phyloP scores from a whole-genome alignment of 2,797 vertebrate species.

The Chaetodon trifasciatus region DNA sequence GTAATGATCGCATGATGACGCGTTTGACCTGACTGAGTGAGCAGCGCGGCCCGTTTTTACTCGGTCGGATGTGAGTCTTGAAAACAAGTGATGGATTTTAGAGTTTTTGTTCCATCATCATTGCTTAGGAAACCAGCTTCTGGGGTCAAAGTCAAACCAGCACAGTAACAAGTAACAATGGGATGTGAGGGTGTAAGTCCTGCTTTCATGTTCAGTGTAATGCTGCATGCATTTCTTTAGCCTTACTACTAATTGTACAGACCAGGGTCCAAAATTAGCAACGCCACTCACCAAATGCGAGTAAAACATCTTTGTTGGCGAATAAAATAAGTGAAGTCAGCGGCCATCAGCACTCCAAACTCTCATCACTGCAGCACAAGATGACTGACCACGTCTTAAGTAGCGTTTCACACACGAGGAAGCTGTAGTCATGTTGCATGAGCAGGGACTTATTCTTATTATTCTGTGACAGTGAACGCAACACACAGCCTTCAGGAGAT shows the following conservation, averaged over 20 bases:
- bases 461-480: no score
- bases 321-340: no score
- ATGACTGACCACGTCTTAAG: no score
- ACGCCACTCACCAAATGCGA: no score
- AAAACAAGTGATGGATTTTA: background rate
- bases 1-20: background rate
- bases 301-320: no score
- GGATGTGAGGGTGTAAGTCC: background rate
- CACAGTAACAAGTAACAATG: background rate
- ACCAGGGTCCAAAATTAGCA: no score
- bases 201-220: slow-evolving; percentile 12
- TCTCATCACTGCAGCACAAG: no score
- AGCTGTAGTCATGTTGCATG: no score
- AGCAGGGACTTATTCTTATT: no score
- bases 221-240: slow-evolving; percentile 9
- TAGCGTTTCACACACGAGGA: no score
- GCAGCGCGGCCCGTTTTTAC: background rate
- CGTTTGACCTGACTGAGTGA: background rate
- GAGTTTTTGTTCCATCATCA: background rate
- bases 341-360: no score
- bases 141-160: slow-evolving; percentile 7
- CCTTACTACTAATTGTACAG: slow-evolving; percentile 1
- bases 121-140: slow-evolving; percentile 9
- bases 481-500: no score
- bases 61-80: background rate